Base-by-base conservation (phyloP, 1,140 invertebrate species). In the Caenorhabditis inopinata region DNA sequence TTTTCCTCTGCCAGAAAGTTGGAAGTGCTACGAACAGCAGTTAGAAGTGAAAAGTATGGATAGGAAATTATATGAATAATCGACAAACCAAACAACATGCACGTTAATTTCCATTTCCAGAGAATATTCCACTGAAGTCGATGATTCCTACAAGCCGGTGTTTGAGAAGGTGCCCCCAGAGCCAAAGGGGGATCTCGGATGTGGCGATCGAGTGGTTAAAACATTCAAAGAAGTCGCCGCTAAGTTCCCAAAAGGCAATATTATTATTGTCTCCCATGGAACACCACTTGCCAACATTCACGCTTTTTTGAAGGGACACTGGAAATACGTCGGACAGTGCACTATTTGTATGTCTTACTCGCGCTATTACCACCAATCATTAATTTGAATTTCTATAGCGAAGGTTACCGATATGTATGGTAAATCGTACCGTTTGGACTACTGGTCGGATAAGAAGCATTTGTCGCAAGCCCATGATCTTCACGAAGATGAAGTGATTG, bases 191-290 rank as follows among this genome's bases (percentile, higher is more conserved):
- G 76, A 78, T 42, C 35, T 62, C n/a, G 76, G 58, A 53, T 78
- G 76, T 62, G 58, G 27, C 9, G 49, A 53, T 32, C 48, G 76
- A n/a, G 27, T 62, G 42, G 38, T 42, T 18, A 58, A 78, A 27
- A 58, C 51, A 0, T 62, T 78, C 51, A n/a, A 78, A 21, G 76
- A 58, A 16, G 25, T 78, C 18, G 32, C 42, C 1, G 18, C n/a
- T 0, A 53, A 46, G 12, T 49, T 79, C 35, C 29, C 32, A 68
- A 16, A 38, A 1, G 76, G 76, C 12, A 79, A 79, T 27, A 42
- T 79, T 18, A 58, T 79, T 14, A 79, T 79, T 47, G 77, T 79
- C 18, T 79, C 77, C 1, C 77, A 79, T 49, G 77, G 77, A 3
- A 38, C 49, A 42, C 77, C 77, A 46, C 23, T 79, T 4, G 77